phyloP scores from a whole-genome alignment of 2,888 invertebrate genomes.

The Plebejus argus region DNA sequence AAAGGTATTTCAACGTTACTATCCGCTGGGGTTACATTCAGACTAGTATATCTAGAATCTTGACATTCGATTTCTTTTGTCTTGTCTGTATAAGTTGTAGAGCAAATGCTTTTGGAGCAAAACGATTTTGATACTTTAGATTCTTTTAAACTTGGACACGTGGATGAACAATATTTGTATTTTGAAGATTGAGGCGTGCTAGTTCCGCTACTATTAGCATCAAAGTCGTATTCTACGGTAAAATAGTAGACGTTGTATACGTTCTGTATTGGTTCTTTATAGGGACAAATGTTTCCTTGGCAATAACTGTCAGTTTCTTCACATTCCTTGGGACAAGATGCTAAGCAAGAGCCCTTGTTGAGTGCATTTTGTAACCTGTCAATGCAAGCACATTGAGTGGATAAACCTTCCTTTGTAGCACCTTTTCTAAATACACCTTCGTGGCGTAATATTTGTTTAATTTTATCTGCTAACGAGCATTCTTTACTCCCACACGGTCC shows the following conservation, averaged over 20 bases:
- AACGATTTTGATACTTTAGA: constrained; percentile 47
- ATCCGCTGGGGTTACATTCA: constrained; percentile 63
- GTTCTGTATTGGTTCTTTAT: constrained; percentile 40
- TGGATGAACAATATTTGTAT: constrained; percentile 55
- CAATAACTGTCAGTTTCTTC: constrained; percentile 55
- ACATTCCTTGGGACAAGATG: constrained; percentile 59
- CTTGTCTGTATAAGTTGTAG: constrained; percentile 41
- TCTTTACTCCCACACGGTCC: constrained; percentile 72
- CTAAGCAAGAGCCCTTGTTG: constrained; percentile 51
- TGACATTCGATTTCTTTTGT: constrained; percentile 46
- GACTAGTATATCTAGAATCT: constrained; percentile 51
- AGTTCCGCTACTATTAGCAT: constrained; percentile 45
- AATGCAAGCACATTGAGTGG: constrained; percentile 71
- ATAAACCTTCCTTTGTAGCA: constrained; percentile 55
- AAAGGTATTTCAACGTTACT: constrained; percentile 61
- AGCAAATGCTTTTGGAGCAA: constrained; percentile 61
- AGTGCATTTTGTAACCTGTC: constrained; percentile 62
- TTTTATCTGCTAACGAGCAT: constrained; percentile 65
- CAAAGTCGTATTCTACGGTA: constrained; percentile 64
- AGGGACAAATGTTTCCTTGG: constrained; percentile 59
- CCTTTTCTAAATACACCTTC: constrained; percentile 60
- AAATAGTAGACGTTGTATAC: constrained; percentile 69
- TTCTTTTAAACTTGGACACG: constrained; percentile 57
- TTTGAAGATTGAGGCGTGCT: constrained; percentile 47
- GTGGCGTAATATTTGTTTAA: constrained; percentile 64